A percentile compares a stretch with the other conserved stretches of the same genome.
These are phyloP conservation scores for Pteronotus mesoamericanus DNA, from an alignment of 2,797 vertebrate species.

Conservation along the genomic window DNA sequence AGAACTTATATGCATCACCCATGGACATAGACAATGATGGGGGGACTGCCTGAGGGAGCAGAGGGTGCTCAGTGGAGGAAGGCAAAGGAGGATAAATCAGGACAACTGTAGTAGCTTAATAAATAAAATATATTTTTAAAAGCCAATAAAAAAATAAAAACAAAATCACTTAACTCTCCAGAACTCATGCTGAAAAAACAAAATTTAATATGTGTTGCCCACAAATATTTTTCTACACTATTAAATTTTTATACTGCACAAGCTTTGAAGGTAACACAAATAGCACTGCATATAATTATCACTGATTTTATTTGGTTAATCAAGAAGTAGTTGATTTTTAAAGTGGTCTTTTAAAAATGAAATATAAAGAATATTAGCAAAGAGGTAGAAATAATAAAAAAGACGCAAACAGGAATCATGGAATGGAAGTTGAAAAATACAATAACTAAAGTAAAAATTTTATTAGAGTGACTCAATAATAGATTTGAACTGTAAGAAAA, in stretches of 20 bases:
- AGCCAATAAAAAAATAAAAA: neutral
- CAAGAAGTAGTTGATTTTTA: conserved; percentile 48
- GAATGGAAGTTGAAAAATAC: neutral
- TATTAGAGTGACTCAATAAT: neutral
- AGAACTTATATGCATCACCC: too few species aligned
- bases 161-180: conserved; percentile 44
- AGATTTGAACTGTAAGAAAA: neutral
- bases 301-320: conserved; percentile 55
- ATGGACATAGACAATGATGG: too few species aligned
- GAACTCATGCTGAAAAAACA: conserved; percentile 31
- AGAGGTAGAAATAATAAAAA: neutral
- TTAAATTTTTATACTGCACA: conserved; percentile 14
- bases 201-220: conserved; percentile 34
- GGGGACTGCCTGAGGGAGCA: too few species aligned
- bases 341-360: conserved; percentile 42
- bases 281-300: neutral
- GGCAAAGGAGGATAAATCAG: too few species aligned
- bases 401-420: neutral
- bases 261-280: neutral
- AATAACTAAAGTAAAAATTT: neutral
- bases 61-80: too few species aligned
- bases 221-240: conserved; percentile 49
- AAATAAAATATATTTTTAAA: too few species aligned
- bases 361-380: neutral
- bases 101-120: too few species aligned